These are phyloP conservation scores for Megastigmus dorsalis DNA, from an alignment of 2,888 invertebrate species.

Conservation along the genomic window DNA sequence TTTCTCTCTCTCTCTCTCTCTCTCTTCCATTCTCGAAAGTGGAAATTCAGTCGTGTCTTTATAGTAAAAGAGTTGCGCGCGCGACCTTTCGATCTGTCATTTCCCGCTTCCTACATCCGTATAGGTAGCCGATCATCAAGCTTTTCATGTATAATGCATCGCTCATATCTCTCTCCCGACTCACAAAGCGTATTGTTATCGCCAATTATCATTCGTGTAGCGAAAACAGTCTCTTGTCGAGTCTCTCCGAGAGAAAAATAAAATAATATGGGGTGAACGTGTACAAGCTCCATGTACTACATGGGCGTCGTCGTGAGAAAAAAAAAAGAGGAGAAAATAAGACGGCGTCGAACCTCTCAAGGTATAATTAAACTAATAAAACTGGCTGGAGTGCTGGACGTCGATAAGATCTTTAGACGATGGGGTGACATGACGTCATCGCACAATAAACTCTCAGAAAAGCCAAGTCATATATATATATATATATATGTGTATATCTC, in stretches of 20 bases:
- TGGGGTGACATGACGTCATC: conserved; percentile 40
- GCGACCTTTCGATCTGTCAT: neutral
- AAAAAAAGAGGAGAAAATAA: too few species aligned
- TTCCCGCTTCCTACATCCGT: conserved; percentile 4
- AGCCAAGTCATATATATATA: too few species aligned
- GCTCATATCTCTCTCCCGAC: neutral
- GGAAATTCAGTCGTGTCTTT: conserved; percentile 9
- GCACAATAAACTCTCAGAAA: conserved; percentile 10
- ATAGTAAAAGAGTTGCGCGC: too few species aligned
- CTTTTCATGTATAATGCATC: too few species aligned
- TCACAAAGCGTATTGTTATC: neutral
- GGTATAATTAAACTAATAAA: conserved; percentile 18
- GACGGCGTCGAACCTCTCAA: neutral
- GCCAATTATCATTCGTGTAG: neutral
- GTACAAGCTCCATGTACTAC: neutral
- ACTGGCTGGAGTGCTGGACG: conserved; percentile 3
- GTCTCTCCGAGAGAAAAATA: neutral
- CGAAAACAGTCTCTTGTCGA: neutral
- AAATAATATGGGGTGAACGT: too few species aligned
- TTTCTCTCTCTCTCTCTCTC: too few species aligned
- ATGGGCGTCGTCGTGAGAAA: neutral
- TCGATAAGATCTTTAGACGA: conserved; percentile 10
- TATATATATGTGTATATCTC: too few species aligned
- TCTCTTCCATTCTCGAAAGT: too few species aligned
- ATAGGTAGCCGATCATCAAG: neutral